Evolutionary conservation across 2,888 invertebrate genomes (phyloP).

Genomic region (Protonemura montana): DNA sequence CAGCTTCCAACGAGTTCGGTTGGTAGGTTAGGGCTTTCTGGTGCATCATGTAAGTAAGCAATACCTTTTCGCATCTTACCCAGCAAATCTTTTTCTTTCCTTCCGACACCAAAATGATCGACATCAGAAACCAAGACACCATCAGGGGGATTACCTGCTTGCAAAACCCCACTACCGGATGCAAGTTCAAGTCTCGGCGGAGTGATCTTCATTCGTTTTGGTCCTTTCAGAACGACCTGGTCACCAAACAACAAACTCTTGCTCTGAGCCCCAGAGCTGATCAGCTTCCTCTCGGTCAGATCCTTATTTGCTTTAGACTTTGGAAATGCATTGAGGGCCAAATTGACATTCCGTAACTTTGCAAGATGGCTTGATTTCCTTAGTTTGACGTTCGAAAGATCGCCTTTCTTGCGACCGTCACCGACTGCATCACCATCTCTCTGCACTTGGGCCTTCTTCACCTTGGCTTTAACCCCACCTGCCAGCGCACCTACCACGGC

Average conservation of each 20-base stretch:
- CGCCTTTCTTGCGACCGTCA: constrained; percentile 8
- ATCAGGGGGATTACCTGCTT: neutral
- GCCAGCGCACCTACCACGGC: constrained; percentile 41
- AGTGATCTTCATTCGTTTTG: constrained; percentile 47
- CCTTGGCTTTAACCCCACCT: constrained; percentile 37
- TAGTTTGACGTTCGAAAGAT: constrained; percentile 7
- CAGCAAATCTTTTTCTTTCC: neutral
- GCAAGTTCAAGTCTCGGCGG: constrained; percentile 36
- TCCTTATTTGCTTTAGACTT: neutral
- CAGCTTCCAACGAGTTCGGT: neutral
- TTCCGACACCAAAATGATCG: neutral
- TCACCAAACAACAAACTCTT: constrained; percentile 23
- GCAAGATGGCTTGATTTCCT: neutral
- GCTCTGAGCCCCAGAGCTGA: constrained; percentile 13
- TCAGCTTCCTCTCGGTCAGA: constrained; percentile 7
- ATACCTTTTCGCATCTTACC: neutral
- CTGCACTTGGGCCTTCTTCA: neutral
- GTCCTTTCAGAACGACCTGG: constrained; percentile 41
- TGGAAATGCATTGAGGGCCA: constrained; percentile 9
- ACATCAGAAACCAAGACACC: neutral
- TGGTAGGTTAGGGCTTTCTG: neutral
- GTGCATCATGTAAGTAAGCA: neutral
- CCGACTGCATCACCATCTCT: neutral
- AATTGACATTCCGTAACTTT: neutral
- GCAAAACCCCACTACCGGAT: neutral